Evolutionary conservation across 2,113 vertebrate species (phyloP).

Genomic region (Epinephelus lanceolatus): DNA sequence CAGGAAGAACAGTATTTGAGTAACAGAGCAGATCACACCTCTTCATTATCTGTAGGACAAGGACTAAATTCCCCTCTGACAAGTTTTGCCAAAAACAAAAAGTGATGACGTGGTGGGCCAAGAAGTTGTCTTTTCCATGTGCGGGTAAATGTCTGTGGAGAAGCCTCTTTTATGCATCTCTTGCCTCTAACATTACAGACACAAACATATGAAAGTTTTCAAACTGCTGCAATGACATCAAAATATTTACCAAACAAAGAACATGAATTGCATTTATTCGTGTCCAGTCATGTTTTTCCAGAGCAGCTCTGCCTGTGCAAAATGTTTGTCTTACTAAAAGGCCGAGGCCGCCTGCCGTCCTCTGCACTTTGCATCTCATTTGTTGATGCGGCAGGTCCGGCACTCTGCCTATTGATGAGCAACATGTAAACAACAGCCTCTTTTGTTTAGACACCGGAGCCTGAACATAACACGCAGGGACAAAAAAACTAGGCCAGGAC

Average conservation of each 20-base stretch:
- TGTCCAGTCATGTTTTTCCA: neutral
- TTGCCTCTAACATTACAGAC: neutral
- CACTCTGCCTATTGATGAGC: conserved; percentile 13
- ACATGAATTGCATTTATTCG: neutral
- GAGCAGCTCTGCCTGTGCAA: neutral
- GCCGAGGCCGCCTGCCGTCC: neutral
- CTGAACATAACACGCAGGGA: conserved; percentile 19
- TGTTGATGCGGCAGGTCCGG: conserved; percentile 35
- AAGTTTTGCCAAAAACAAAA: neutral
- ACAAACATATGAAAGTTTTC: neutral
- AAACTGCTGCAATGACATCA: neutral
- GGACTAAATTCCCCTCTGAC: neutral
- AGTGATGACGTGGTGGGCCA: neutral
- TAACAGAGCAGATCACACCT: no score
- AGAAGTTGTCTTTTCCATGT: neutral
- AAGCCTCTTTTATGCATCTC: neutral
- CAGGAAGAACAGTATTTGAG: no score
- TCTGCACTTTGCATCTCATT: conserved; percentile 67
- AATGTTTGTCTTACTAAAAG: neutral
- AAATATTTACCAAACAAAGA: neutral
- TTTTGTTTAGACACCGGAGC: conserved; percentile 54
- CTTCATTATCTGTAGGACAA: neutral
- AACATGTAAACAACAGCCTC: conserved; percentile 55
- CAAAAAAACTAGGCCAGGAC: conserved; percentile 29
- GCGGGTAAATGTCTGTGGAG: no score